Percentiles rank a stretch among this genome's conserved stretches.
Evolutionary conservation across 1,140 invertebrate genomes (phyloP).

Genomic region (Caenorhabditis inopinata): DNA sequence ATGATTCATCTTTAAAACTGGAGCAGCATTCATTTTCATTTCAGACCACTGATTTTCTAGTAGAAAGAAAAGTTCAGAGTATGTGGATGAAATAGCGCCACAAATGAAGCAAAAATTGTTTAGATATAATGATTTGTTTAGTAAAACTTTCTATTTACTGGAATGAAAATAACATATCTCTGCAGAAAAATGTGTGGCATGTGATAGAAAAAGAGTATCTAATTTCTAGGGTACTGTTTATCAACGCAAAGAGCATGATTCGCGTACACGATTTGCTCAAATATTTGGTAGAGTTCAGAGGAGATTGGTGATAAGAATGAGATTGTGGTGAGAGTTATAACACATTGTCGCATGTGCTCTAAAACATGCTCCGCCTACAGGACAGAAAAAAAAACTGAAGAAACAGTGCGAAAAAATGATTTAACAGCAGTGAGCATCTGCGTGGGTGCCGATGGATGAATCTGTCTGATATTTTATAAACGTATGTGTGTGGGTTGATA

Average conservation of each 20-base stretch:
- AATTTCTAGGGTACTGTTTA: conserved; percentile 3
- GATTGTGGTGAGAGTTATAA: not conserved
- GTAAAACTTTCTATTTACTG: not conserved
- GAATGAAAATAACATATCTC: not conserved
- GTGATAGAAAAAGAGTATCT: not conserved
- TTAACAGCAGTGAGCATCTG: not conserved
- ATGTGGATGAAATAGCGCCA: not conserved
- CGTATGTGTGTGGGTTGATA: not conserved
- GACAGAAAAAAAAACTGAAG: not conserved
- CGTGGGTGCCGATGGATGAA: conserved; percentile 12
- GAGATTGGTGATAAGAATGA: not conserved
- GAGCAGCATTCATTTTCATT: not conserved
- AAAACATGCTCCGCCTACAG: not conserved
- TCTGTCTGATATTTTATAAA: not conserved
- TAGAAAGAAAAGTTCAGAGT: not conserved
- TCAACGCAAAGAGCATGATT: not conserved
- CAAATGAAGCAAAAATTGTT: not conserved
- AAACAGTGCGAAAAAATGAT: not conserved
- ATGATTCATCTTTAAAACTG: not conserved
- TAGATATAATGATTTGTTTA: not conserved
- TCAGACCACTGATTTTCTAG: conserved; percentile 14
- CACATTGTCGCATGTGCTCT: not conserved
- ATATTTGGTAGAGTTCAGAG: not conserved
- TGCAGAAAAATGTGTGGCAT: too few relatives aligned
- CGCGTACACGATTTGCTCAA: not conserved